Evolutionary conservation across 2,797 vertebrate species (phyloP), one percentile per base, ranked within the genome.

Genomic region (Falco cherrug): DNA sequence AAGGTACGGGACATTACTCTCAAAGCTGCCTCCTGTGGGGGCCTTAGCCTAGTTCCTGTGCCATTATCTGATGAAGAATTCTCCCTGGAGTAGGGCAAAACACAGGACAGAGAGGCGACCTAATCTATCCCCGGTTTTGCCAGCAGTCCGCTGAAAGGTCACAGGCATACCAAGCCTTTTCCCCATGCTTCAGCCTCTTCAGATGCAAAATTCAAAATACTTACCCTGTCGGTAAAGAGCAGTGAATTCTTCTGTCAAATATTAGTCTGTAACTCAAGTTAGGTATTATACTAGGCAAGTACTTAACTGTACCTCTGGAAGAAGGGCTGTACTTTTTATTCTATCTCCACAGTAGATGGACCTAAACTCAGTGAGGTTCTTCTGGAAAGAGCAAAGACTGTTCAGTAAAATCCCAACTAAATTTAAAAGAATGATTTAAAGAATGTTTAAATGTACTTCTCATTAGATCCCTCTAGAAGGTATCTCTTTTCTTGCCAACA

Each of bases 121-220:
- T 26, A 59, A 19, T 48, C 59, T 45, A 25, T 16, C 22, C 19
- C 10, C 29, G 70, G 26, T 12, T 45, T 29, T 35, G 14, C 16
- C 45, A 68, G 29, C 4, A 24, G 11, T 17, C 68, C 87, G 16
- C 22, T 64, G 22, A 71, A 59, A 69, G 47, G 8, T 80, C 64
- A 87, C 2, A 2, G 0, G 0, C 10, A 12, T 78, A 33, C 3
- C 9, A n/a, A 70, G 21, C 8, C n/a, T 56, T 74, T 24, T 71
- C 16, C 28, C 39, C 33, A 16, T 31, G 41, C 41, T 51, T 76
- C 37, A 35, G n/a, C 19, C 25, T 57, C 31, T 51, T 31, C 37
- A 39, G 31, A 11, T 29, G 7, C 68, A 89, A 68, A 89, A 87
- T 51, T 41, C 20, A 37, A 68, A 50, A 80, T 51, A 59, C 1